Evolutionary conservation across 2,888 invertebrate species (phyloP).

Genomic region (Clistopyga incitator): DNA sequence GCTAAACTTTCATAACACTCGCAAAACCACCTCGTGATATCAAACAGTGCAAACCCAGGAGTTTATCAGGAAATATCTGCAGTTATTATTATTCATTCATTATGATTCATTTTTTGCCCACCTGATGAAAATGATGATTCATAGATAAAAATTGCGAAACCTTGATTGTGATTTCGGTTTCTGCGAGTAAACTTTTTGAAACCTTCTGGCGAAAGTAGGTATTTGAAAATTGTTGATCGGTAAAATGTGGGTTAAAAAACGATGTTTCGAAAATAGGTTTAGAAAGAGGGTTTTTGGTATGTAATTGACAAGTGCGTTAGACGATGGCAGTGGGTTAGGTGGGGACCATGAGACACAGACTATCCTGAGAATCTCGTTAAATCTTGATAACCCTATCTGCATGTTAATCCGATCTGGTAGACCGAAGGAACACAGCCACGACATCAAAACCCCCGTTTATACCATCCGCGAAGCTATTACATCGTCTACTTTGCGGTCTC

Average conservation of each 20-base stretch:
- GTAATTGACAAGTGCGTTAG: constrained; percentile 27
- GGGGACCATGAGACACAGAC: constrained; percentile 24
- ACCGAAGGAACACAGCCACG: constrained; percentile 67
- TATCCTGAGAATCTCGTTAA: constrained; percentile 77
- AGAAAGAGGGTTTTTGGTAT: constrained; percentile 5
- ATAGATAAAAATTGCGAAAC: too few species aligned
- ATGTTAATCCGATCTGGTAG: constrained; percentile 81
- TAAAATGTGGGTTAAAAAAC: too few species aligned
- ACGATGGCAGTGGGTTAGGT: constrained; percentile 14
- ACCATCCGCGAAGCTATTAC: constrained; percentile 69
- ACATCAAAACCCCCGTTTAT: constrained; percentile 74
- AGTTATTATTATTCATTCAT: neutral
- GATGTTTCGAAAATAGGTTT: neutral
- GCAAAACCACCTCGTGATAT: neutral
- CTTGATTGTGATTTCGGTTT: too few species aligned
- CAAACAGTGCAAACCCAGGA: neutral
- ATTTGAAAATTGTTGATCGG: neutral
- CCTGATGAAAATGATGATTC: too few species aligned
- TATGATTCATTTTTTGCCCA: neutral
- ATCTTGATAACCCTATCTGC: constrained; percentile 80
- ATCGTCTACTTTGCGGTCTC: constrained; percentile 68
- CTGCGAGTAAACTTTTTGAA: too few species aligned
- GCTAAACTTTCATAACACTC: neutral
- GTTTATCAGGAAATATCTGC: neutral
- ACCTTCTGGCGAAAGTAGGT: neutral